Evolutionary conservation across 2,113 vertebrate species (phyloP).

Genomic region (Leucopsar rothschildi): DNA sequence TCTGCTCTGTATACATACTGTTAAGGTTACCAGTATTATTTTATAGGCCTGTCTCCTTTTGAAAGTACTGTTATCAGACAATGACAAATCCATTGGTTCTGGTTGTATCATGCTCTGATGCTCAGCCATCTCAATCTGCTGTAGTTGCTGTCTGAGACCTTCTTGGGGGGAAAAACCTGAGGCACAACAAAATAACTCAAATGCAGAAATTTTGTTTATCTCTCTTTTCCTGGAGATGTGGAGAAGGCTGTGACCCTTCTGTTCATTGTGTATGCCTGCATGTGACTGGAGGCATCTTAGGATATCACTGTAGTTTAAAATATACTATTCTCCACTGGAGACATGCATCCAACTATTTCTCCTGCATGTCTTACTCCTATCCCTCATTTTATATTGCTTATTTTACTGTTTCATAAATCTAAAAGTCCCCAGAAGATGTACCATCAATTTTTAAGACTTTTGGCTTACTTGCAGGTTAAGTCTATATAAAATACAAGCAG

Average conservation of each 20-base stretch:
- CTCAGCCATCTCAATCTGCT: background rate
- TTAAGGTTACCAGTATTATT: background rate
- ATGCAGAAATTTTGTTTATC: background rate
- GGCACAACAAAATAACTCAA: background rate
- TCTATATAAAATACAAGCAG: background rate
- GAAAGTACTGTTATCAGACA: background rate
- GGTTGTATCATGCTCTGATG: background rate
- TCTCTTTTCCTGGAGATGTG: background rate
- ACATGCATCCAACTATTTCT: background rate
- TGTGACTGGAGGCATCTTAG: background rate
- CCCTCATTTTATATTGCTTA: background rate
- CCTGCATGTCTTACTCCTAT: background rate
- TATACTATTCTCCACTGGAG: background rate
- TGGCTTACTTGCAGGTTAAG: background rate
- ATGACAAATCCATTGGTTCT: conserved; percentile 16
- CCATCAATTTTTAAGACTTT: background rate
- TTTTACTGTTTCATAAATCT: background rate
- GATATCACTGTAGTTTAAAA: background rate
- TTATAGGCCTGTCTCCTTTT: background rate
- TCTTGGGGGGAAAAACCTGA: background rate
- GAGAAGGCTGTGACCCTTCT: background rate
- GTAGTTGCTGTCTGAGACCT: background rate
- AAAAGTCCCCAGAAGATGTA: background rate
- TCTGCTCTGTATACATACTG: background rate
- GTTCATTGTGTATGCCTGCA: background rate